Percentiles rank a stretch among this genome's conserved stretches.
These are phyloP conservation scores for Chrysaora quinquecirrha DNA, from an alignment of 30 jellyfish, hydroid and myxozoan genomes.

Conservation along the genomic window DNA sequence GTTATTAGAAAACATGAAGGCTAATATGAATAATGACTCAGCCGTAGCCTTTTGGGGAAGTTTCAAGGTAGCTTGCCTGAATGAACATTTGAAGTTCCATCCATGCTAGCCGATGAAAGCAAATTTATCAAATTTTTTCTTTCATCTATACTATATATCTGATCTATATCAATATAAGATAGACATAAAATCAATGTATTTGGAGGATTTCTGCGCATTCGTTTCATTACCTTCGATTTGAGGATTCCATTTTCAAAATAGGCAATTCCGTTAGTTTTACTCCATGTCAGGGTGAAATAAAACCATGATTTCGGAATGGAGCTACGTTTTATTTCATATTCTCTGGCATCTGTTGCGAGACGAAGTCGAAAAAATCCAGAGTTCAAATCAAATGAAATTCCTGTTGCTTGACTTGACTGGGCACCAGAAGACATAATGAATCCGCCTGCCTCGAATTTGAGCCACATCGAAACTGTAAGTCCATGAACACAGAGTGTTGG, in stretches of 20 bases:
- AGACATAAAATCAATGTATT: no score
- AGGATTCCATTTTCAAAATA: slow-evolving; percentile 68
- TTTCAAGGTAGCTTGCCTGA: no score
- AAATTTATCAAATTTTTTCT: no score
- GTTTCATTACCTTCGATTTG: slow-evolving; percentile 29
- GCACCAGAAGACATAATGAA: slow-evolving; percentile 73
- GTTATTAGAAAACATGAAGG: no score
- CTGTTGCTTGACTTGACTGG: slow-evolving; percentile 72
- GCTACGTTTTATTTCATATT: slow-evolving; percentile 30
- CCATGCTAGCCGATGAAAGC: no score
- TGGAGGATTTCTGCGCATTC: no score
- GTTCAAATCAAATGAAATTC: slow-evolving; percentile 49
- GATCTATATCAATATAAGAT: no score
- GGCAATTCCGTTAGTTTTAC: slow-evolving; percentile 35
- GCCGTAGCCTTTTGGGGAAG: no score
- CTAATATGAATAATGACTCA: no score
- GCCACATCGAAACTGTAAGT: slow-evolving; percentile 61
- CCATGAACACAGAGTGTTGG: slow-evolving; percentile 69
- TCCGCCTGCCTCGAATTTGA: slow-evolving; percentile 77
- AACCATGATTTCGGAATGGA: slow-evolving; percentile 54
- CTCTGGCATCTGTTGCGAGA: slow-evolving; percentile 38
- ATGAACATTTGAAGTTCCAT: no score
- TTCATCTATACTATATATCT: no score
- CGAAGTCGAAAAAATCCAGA: slow-evolving; percentile 40
- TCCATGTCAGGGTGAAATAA: slow-evolving; percentile 68